Base-by-base conservation (phyloP, 2,888 invertebrate species). In the Trachelus troglodyta region DNA sequence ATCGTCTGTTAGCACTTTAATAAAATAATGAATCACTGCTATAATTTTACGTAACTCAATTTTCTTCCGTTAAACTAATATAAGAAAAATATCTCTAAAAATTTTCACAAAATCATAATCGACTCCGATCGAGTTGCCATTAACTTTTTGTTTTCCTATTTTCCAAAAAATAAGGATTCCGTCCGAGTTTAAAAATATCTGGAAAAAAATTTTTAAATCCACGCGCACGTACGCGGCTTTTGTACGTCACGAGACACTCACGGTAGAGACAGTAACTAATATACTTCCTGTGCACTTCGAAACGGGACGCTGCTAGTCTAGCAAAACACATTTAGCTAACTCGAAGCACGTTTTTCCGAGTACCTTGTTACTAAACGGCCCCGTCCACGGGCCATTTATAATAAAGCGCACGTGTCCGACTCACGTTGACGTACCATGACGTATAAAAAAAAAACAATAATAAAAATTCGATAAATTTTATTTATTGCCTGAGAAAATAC, bases 241-340 rank as follows among this genome's bases (percentile, higher is more conserved):
- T 75, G 69, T 33, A 56, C 33, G 69, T 34, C 56, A 69, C 71
- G 56, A 34, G 69, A 69, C 74, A 68, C 77, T 73, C 31, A 37
- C 75, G 69, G 56, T 33, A 37, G 75, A 77, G 77, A 77, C 77
- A 77, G 77, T 77, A 77, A 77, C 77, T 77, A 77, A 77, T 77
- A 75, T 69, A 73, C 75, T 75, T 77, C 77, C 75, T 77, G 77
- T 75, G 71, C 77, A 69, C 71, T 75, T 75, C 30, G 71, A 69
- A 77, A 69, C 69, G 75, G 35, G 56, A 77, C 69, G 34, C 31
- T 35, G 69, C 23, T 30, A 35, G 71, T 69, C 77, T 69, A 77
- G 75, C 75, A 69, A 77, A 77, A 75, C 75, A 77, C 77, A 77
- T 77, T 77, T 77, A 77, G 77, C 77, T 77, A 75, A 77, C 75